Conservation (phyloP, 2,888 invertebrate genomes). For the Anodontia alba region DNA sequence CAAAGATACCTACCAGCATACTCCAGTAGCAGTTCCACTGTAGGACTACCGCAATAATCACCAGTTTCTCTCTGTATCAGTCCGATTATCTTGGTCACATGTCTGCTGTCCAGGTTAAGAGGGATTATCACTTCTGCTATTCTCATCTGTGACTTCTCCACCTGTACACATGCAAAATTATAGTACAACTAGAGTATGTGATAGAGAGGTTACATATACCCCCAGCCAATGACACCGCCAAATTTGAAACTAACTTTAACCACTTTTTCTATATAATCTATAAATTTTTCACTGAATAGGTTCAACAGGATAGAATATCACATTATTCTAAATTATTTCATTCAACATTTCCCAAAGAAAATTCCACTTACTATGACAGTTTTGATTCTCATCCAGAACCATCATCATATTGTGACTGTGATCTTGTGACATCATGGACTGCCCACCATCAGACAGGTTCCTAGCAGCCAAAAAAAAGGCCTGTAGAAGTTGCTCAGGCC, state of each 20-base stretch:
- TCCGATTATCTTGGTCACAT: conserved; percentile 58
- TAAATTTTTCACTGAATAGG: no score
- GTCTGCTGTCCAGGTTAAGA: conserved; percentile 45
- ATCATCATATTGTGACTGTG: no score
- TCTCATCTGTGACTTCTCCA: conserved; percentile 5
- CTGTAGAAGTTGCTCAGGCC: no score
- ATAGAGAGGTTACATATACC: not conserved
- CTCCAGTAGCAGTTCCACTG: conserved; percentile 59
- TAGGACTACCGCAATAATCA: not conserved
- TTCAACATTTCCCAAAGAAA: no score
- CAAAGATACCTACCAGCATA: conserved; percentile 63
- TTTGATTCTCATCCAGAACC: no score
- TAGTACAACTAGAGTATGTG: not conserved
- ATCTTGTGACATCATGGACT: no score
- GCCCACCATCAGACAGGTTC: no score
- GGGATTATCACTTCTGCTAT: conserved; percentile 47
- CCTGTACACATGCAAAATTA: conserved; percentile 12
- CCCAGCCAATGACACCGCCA: not conserved
- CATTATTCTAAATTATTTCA: no score
- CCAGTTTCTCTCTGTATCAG: conserved; percentile 45
- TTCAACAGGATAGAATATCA: no score
- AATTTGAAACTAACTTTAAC: not conserved
- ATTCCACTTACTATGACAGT: no score
- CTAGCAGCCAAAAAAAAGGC: no score
- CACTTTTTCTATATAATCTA: no score